Evolutionary conservation across 2,797 vertebrate genomes (phyloP), one percentile per base, ranked within the genome.

Genomic region (Gobio occitaniae): DNA sequence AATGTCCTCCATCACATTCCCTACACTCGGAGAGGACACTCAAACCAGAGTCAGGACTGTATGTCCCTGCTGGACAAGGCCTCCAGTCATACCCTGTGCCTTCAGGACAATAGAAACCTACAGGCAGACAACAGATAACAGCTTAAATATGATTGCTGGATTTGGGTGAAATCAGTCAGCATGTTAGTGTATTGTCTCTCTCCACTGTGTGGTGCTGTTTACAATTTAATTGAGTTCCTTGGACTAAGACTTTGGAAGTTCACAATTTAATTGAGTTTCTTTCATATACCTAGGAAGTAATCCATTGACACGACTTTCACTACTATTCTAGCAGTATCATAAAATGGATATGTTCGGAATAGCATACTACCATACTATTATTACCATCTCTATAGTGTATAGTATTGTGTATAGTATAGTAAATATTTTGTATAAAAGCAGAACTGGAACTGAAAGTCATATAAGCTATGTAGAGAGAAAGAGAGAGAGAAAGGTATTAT

Each of bases 31-130:
- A 90, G 38, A 92, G 82, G 59, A 88, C 91, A 70, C 89, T 91
- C 86, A 95, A 92, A 3, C 96, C 95, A 0, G 80, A 89, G 21
- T 94, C 90, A 5, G 95, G 91, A 75, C 94, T 92, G 0, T 97
- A 97, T 11, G 96, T 96, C 81, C 96, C 97, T 3, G 89, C 91
- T 12, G 96, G 96, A 87, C 97, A 98, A n/a, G 95, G 90, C 83
- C 85, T 94, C 93, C 95, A 93, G 88, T 95, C 89, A 85, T 93
- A 90, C 2, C 96, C 95, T 2, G 94, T 96, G 70, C 94, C 93
- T 87, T 94, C 91, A 0, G 94, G 96, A 85, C 97, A 98, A 90
- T 96, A 97, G 94, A 96, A 98, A 29, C 97, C 97, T 97, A 88
- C 13, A 82, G 83, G 76, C 36, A 54, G 52, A 54, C 19, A 90